Percentiles rank a stretch among this genome's conserved stretches.
These are phyloP conservation scores for Neodiprion lecontei DNA, from an alignment of 1,140 invertebrate genomes.

Conservation along the genomic window DNA sequence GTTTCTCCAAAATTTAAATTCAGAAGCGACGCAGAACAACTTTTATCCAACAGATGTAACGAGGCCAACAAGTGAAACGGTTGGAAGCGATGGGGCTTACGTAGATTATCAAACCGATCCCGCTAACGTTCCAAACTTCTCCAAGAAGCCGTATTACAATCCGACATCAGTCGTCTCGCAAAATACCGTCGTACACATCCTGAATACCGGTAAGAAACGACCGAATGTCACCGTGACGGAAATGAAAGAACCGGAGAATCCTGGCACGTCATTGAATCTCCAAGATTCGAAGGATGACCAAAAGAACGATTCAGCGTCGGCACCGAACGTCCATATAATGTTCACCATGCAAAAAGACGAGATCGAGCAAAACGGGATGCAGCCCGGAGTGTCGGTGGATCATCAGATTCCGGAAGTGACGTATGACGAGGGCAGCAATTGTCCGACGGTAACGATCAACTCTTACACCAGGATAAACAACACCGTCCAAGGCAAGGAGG, in stretches of 20 bases:
- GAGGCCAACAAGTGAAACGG: background rate
- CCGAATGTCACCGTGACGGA: slow-evolving; percentile 39
- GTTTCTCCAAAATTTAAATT: background rate
- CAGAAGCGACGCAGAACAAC: background rate
- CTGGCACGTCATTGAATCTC: background rate
- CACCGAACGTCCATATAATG: slow-evolving; percentile 54
- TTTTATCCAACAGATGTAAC: background rate
- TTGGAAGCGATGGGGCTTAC: background rate
- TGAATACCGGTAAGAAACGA: slow-evolving; percentile 42
- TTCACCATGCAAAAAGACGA: slow-evolving; percentile 47
- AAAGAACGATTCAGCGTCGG: slow-evolving; percentile 23
- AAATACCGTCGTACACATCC: slow-evolving; percentile 53
- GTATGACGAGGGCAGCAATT: slow-evolving; percentile 30
- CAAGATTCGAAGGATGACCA: background rate
- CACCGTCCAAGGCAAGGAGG: slow-evolving; percentile 56
- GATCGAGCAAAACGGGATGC: slow-evolving; percentile 5
- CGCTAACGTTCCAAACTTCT: background rate
- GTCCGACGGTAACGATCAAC: slow-evolving; percentile 58
- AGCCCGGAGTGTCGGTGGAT: slow-evolving; percentile 18
- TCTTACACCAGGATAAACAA: slow-evolving; percentile 56
- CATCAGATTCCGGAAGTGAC: background rate
- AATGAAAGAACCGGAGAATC: slow-evolving; percentile 22
- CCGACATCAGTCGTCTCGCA: slow-evolving; percentile 46
- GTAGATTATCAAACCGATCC: background rate
- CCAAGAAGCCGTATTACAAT: slow-evolving; percentile 14